Evolutionary conservation across 2,888 invertebrate genomes (phyloP), one percentile per base, ranked within the genome.

Genomic region (Plebejus argus): DNA sequence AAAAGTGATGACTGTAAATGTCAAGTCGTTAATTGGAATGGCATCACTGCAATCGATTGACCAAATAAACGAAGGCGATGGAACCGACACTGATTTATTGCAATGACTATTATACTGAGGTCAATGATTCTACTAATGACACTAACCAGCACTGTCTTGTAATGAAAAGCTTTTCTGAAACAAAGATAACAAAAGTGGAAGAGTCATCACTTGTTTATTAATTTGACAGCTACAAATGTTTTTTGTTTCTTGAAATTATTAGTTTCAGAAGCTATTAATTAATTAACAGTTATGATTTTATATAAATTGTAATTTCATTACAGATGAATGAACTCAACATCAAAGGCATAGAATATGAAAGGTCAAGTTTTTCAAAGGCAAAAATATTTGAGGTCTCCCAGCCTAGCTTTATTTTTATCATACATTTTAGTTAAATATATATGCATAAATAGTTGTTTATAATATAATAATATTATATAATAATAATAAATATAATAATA

Each of bases 11-110:
- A 20, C 3, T 58, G 8, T 61, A 20, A 61, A 12, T 61, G 66
- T 66, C 28, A 66, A 66, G 28, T 66, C 7, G 66, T 15, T 66
- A 66, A 66, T 66, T 28, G 66, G 66, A 66, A 66, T 18, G 28
- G 28, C 1, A 66, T 28, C 61, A 23, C 23, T 28, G 28, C 28
- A 66, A 66, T 28, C 66, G 66, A 28, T 6, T 66, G 66, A 33
- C 66, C 66, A 23, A 66, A 66, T 66, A 15, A 33, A 33, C 66
- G 33, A 15, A 28, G 33, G 15, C 18, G 1, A 28, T 66, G 66
- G 66, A 33, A 33, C 66, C 28, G 66, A 66, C 66, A 66, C 28
- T 66, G 66, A 66, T 66, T 66, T 66, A 66, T 66, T 33, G 66
- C 28, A 10, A 66, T 66, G 28, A 66, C 18, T 66, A 6, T 15